Conservation (phyloP, 2,797 vertebrate genomes). For the Pipistrellus pygmaeus region DNA sequence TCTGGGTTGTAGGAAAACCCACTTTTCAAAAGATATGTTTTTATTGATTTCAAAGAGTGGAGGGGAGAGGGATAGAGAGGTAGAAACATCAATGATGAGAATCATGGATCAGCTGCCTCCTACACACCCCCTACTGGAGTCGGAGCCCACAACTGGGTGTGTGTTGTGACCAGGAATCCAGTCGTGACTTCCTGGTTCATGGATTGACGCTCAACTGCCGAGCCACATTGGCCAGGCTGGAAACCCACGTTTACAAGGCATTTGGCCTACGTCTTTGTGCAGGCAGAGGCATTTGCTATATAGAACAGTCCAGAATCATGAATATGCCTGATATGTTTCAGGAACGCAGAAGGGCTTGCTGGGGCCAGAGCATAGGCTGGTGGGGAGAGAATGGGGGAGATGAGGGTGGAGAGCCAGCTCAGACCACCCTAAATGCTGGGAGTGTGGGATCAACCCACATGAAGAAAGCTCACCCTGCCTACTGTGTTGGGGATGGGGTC, state of each 20-base stretch:
- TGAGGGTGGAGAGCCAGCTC: background rate
- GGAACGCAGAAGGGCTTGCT: background rate
- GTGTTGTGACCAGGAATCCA: no score
- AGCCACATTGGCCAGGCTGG: background rate
- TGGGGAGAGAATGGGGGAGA: background rate
- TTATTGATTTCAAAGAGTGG: no score
- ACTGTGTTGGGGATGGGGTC: background rate
- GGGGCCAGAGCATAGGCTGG: background rate
- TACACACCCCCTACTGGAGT: no score
- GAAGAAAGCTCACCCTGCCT: background rate
- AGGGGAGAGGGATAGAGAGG: no score
- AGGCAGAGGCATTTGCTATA: background rate
- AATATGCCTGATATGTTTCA: background rate
- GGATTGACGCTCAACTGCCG: no score
- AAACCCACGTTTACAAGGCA: constrained; percentile 13
- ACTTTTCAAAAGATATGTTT: background rate
- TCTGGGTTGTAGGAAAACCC: constrained; percentile 18
- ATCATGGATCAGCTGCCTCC: no score
- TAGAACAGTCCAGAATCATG: background rate
- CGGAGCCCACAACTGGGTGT: no score
- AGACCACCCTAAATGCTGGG: background rate
- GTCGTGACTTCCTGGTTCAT: no score
- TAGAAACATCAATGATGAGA: no score
- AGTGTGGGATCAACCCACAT: background rate
- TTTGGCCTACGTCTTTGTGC: background rate